These are phyloP conservation scores for Ichneumoninae sp. DNA, from an alignment of 2,888 invertebrate species.

Conservation along the genomic window DNA sequence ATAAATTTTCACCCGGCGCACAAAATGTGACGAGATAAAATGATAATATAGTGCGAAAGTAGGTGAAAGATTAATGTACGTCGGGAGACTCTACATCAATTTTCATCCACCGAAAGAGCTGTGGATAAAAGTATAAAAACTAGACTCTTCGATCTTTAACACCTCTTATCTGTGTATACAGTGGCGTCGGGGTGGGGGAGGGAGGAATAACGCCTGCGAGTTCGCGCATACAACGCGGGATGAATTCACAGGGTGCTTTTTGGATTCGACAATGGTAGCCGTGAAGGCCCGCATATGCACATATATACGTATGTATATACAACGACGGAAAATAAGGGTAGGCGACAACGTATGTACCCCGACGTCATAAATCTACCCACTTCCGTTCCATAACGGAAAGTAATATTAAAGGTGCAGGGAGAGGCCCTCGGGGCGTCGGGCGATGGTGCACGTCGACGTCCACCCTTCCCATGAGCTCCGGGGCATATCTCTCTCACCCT, in stretches of 20 bases:
- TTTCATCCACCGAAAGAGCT: slow-evolving; percentile 27
- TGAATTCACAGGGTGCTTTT: slow-evolving; percentile 55
- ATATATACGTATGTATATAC: neutral
- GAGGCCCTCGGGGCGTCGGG: slow-evolving; percentile 55
- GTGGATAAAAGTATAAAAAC: slow-evolving; percentile 16
- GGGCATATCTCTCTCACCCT: slow-evolving; percentile 38
- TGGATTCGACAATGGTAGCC: slow-evolving; percentile 38
- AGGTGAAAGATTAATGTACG: slow-evolving; percentile 17
- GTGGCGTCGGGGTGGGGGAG: neutral
- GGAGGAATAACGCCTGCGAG: neutral
- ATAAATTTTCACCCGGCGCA: neutral
- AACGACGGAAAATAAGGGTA: slow-evolving; percentile 31
- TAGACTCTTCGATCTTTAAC: slow-evolving; percentile 25
- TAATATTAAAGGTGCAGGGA: slow-evolving; percentile 75
- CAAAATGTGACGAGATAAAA: neutral
- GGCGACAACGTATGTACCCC: slow-evolving; percentile 68
- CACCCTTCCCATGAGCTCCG: slow-evolving; percentile 60
- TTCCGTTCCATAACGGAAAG: slow-evolving; percentile 78
- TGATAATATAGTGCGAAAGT: neutral
- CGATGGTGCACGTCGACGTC: slow-evolving; percentile 52
- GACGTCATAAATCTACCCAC: slow-evolving; percentile 77
- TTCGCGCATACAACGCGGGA: neutral
- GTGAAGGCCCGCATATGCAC: neutral
- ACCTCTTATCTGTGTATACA: slow-evolving; percentile 24
- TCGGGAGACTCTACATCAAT: slow-evolving; percentile 25